Base-by-base conservation (phyloP, 1,140 invertebrate genomes). In the Drosophila quadrilineata region DNA sequence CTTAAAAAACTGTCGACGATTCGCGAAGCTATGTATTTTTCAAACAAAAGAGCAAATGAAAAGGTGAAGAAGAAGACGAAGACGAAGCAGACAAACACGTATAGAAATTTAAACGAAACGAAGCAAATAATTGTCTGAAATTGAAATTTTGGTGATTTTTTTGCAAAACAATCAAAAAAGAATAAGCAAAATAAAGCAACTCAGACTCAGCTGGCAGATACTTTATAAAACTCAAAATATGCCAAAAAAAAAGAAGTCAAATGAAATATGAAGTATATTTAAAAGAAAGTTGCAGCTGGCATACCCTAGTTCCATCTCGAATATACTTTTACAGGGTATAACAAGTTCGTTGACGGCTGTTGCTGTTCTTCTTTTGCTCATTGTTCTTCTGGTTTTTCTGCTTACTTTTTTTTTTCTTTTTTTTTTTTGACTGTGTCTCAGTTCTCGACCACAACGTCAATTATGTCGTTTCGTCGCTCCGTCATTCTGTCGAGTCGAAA, bases 81-180 rank as follows among this genome's bases (percentile, higher is more conserved):
- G 3, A 49, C 31, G 50, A 40, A 26, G n/a, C 45, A 19, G 16
- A 35, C 12, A 57, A 60, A 54, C n/a, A n/a, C n/a, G n/a, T n/a
- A n/a, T n/a, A n/a, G n/a, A 59, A 36, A 65, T 46, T 52, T 28
- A 43, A 53, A 48, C 22, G 49, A 52, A 22, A 41, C 38, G 52
- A 33, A 54, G 46, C 72, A 63, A 71, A 71, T 75, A 67, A 77
- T 77, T 75, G 72, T 45, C 53, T 19, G 46, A 60, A 77, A 73
- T 48, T 63, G 33, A n/a, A n/a, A n/a, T 59, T 69, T 54, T 63
- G 22, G 35, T n/a, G 9, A 33, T 28, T 35, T 58, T 70, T 58
- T 68, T 35, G 54, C 46, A 24, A 50, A 41, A 36, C 33, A 60
- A 65, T 54, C 24, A 19, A 17, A 22, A 58, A 29, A 38, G 50